Conservation (phyloP, 2,888 invertebrate genomes). For the Anticlea derivata region DNA sequence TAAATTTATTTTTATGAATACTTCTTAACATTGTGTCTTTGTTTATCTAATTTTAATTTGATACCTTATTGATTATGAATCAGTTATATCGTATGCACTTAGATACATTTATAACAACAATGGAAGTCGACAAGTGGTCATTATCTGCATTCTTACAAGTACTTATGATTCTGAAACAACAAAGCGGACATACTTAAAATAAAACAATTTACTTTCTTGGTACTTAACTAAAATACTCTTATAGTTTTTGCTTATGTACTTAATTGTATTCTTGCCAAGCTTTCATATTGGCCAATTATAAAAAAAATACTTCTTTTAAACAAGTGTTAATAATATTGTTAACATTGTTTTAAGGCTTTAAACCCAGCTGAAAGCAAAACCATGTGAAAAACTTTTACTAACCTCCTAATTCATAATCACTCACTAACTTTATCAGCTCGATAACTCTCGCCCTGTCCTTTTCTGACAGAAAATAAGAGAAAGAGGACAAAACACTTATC, state of each 20-base stretch:
- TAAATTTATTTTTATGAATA: too few relatives aligned
- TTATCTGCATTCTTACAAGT: background rate
- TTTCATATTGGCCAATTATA: too few relatives aligned
- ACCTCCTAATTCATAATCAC: too few relatives aligned
- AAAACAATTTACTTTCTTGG: too few relatives aligned
- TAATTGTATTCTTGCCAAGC: slow-evolving; percentile 30
- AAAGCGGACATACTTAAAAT: background rate
- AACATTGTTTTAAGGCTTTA: background rate
- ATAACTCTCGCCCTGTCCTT: too few relatives aligned
- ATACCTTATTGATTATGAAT: background rate
- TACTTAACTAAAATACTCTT: too few relatives aligned
- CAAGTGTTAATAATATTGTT: background rate
- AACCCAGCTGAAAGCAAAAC: background rate
- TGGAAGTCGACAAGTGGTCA: background rate
- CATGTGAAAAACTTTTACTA: too few relatives aligned
- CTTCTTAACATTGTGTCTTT: background rate
- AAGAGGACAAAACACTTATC: too few relatives aligned
- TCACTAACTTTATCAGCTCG: too few relatives aligned
- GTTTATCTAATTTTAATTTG: too few relatives aligned
- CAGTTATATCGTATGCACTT: background rate
- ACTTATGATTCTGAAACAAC: slow-evolving; percentile 7
- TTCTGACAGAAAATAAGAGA: too few relatives aligned
- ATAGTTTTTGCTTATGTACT: slow-evolving; percentile 7
- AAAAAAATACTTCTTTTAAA: background rate
- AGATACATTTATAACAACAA: slow-evolving; percentile 1